Conservation (phyloP, 2,113 vertebrate species). For the Gila orcuttii region DNA sequence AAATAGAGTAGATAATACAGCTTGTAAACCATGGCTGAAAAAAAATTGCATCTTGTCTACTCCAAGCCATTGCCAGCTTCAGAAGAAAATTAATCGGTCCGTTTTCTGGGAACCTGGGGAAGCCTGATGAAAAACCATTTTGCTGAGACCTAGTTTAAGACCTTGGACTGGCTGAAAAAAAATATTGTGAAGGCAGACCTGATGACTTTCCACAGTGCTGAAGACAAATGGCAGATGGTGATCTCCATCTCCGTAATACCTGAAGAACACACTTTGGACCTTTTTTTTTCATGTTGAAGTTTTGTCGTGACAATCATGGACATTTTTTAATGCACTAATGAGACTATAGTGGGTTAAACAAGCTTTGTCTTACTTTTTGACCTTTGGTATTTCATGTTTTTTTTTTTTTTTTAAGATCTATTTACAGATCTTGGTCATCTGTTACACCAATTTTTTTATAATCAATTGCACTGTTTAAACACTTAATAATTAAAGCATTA, state of each 20-base stretch:
- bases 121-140: not conserved
- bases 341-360: not conserved
- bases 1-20: not conserved
- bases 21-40: not conserved
- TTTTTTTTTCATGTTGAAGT: not conserved
- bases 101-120: not conserved
- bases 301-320: not conserved
- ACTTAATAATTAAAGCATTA: not conserved
- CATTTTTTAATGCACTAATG: not conserved
- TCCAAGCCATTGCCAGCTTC: not conserved
- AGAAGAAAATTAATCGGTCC: not conserved
- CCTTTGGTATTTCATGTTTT: not conserved
- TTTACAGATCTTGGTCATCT: too few species aligned
- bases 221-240: not conserved
- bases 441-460: not conserved
- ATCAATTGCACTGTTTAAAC: not conserved
- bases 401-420: not conserved
- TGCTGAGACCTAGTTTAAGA: not conserved
- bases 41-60: not conserved
- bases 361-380: not conserved
- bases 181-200: constrained; percentile 10
- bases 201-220: not conserved
- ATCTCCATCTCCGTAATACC: not conserved
- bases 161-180: constrained; percentile 17
- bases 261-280: constrained; percentile 16